A percentile compares a stretch with the other conserved stretches of the same genome.
Evolutionary conservation across 2,888 invertebrate genomes (phyloP).

Genomic region (Aphodius granarius): DNA sequence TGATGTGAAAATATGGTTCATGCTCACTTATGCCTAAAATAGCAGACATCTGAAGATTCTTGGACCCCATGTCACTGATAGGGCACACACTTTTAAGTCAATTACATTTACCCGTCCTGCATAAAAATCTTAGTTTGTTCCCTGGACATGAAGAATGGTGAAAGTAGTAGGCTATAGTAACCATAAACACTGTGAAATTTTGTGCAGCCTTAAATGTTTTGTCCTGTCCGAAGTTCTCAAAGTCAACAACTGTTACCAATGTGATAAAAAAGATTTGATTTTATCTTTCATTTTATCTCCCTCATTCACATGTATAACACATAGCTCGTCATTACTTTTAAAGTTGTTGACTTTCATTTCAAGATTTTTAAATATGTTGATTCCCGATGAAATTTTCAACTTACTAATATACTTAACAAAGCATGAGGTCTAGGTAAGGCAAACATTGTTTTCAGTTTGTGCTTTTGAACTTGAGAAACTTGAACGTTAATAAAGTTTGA

Average conservation of each 20-base stretch:
- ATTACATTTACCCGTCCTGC: conserved; percentile 4
- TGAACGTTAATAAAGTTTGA: no score
- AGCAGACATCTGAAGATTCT: not conserved
- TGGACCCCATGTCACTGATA: conserved; percentile 16
- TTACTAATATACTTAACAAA: no score
- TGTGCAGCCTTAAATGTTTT: conserved; percentile 16
- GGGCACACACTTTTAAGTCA: conserved; percentile 14
- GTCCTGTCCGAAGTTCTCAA: conserved; percentile 8
- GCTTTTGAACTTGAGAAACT: no score
- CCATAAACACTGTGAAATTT: conserved; percentile 21
- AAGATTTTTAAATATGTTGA: no score
- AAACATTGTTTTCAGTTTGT: no score
- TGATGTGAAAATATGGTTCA: not conserved
- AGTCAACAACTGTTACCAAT: not conserved
- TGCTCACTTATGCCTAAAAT: not conserved
- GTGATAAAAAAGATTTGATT: no score
- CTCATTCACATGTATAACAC: no score
- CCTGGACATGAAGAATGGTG: conserved; percentile 4
- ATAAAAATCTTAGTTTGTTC: not conserved
- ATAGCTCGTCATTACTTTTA: no score
- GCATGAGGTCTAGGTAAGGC: no score
- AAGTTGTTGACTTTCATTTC: no score
- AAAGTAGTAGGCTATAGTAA: conserved; percentile 12
- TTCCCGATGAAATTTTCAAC: no score
- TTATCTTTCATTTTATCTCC: no score